These are phyloP conservation scores for Cinclus cinclus DNA, from an alignment of 2,113 vertebrate species.

Conservation along the genomic window DNA sequence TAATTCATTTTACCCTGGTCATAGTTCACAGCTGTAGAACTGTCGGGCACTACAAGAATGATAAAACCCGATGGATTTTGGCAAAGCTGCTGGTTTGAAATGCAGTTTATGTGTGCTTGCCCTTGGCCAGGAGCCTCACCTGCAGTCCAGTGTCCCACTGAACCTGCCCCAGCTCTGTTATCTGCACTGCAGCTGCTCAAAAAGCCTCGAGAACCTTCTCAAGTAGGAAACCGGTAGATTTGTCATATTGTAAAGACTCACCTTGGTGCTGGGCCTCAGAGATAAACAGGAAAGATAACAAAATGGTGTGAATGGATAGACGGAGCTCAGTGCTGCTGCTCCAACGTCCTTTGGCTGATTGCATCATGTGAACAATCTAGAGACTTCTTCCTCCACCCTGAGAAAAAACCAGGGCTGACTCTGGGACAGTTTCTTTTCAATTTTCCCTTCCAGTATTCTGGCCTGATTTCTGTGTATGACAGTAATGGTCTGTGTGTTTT, in stretches of 20 bases:
- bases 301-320: conserved; percentile 48
- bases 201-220: neutral
- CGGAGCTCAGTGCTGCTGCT: neutral
- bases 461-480: neutral
- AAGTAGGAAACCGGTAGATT: conserved; percentile 37
- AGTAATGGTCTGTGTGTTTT: neutral
- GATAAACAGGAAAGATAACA: conserved; percentile 74
- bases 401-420: neutral
- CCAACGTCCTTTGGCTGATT: neutral
- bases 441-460: neutral
- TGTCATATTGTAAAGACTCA: conserved; percentile 15
- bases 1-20: neutral
- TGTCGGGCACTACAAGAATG: fast-evolving
- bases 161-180: neutral
- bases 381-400: neutral
- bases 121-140: neutral
- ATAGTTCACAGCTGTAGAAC: neutral
- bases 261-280: neutral
- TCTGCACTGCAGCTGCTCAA: conserved; percentile 20
- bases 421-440: neutral
- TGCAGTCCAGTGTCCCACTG: neutral
- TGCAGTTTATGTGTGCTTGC: neutral
- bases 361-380: neutral
- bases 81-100: neutral
- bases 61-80: neutral